Evolutionary conservation across 2,888 invertebrate genomes (phyloP), one percentile per base, ranked within the genome.

Genomic region (Cantharis rustica): DNA sequence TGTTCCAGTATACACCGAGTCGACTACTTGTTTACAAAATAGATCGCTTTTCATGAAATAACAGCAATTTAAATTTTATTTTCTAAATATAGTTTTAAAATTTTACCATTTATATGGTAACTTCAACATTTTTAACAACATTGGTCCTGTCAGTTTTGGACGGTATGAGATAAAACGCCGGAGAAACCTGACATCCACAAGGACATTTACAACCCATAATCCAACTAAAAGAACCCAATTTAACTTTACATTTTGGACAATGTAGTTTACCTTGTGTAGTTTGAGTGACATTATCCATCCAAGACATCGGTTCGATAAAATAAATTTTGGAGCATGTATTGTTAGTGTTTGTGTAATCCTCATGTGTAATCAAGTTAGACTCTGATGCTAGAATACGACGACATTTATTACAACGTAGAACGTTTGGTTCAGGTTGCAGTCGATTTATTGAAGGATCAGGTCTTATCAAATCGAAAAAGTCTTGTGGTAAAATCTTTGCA

Each of bases 211-310:
- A 96, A 73, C 96, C 95, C 92, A 94, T 94, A 76, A 95, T 91
- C 98, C 97, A 97, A 87, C 95, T 96, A 87, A 95, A 97, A 75
- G 95, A 95, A 26, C 97, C 98, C 78, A 97, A 90, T 89, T 97
- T 97, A 78, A 92, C 92, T 76, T 90, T 90, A 85, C 97, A 97
- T 87, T 95, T 95, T 68, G 97, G 95, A 87, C 97, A 95, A 87
- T 93, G 91, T 79, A 98, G 90, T 88, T 97, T 96, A 61, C 97
- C 97, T 84, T 95, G 93, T 13, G 93, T 90, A 75, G 90, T 90
- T 82, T 92, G 92, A 62, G 91, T 89, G 68, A 94, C 92, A 83
- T 93, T 91, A 70, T 90, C 90, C 96, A 97, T 97, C 97, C 98
- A 98, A 11, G 93, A 90, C 85, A 97, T 90, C 0, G 98, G 98